A percentile compares a stretch with the other conserved stretches of the same genome.
phyloP scores from a whole-genome alignment of 2,113 vertebrate species.

The Agelaius phoeniceus region DNA sequence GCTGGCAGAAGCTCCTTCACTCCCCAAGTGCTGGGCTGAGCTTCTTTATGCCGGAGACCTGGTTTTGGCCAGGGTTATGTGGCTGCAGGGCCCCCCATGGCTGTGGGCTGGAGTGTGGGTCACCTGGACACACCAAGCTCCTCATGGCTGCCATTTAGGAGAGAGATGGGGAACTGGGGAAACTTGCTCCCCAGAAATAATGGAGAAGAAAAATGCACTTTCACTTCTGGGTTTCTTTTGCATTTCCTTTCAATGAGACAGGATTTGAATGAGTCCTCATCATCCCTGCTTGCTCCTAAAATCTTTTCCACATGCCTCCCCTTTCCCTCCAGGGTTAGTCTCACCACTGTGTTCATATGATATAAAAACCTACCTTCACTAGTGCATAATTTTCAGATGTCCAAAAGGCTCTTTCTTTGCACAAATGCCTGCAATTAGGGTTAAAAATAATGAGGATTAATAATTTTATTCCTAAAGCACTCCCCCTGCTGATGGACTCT shows the following conservation, averaged over 20 bases:
- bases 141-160: background rate
- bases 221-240: background rate
- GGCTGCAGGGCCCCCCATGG: background rate
- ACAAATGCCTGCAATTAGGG: background rate
- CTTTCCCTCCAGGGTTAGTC: background rate
- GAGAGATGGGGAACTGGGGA: background rate
- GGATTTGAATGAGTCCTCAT: background rate
- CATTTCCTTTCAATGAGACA: background rate
- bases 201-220: background rate
- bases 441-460: conserved; percentile 7
- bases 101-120: background rate
- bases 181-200: background rate
- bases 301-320: background rate
- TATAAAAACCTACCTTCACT: background rate
- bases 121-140: background rate
- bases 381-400: background rate
- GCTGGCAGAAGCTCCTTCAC: background rate
- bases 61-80: background rate
- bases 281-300: background rate
- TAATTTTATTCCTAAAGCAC: conserved; percentile 37
- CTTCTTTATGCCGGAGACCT: background rate
- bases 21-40: background rate
- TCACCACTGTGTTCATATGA: background rate
- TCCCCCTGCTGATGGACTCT: conserved; percentile 36
- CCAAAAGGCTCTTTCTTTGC: background rate